Evolutionary conservation across 2,888 invertebrate genomes (phyloP), one percentile per base, ranked within the genome.

Genomic region (Neria commutata): DNA sequence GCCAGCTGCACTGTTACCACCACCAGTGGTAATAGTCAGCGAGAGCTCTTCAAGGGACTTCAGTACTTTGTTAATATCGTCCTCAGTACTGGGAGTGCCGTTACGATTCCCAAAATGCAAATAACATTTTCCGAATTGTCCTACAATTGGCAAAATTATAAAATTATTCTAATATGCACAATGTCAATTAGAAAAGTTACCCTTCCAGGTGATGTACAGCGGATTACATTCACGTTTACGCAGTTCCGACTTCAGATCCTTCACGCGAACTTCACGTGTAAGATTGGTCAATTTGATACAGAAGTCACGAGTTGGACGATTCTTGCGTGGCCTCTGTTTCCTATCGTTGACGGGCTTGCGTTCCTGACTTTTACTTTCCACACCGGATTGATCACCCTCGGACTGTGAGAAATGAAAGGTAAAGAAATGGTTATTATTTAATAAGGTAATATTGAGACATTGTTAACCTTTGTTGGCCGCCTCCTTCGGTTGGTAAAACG

Each of bases 211-310:
- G 80, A 92, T 91, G 63, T 89, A 86, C 68, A 87, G 86, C 4
- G 92, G 91, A 73, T 89, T 90, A 56, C 91, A 89, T 47, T 90
- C 89, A 67, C 90, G 88, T 71, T 89, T 89, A 42, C 85, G 85
- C 29, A 92, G 81, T 33, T 90, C 91, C 51, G 87, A 86, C 75
- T 91, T 91, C 69, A 92, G 80, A 74, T 92, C 91, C 49, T 90
- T 87, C 8, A 91, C 88, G 62, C 91, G 85, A 11, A 89, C 88
- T 62, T 85, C 86, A 17, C 86, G 87, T 56, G 89, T 86, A 72
- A 92, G 90, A 75, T 91, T 91, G 14, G 89, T 88, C 55, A 92
- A 86, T 84, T 87, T 81, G 40, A 81, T 74, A 58, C 80, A 80
- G 60, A 78, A 81, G 64, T 78, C 80, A 56, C 73, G 71, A 6